Conservation (phyloP, 2,113 vertebrate genomes). For the Etia nguti region DNA sequence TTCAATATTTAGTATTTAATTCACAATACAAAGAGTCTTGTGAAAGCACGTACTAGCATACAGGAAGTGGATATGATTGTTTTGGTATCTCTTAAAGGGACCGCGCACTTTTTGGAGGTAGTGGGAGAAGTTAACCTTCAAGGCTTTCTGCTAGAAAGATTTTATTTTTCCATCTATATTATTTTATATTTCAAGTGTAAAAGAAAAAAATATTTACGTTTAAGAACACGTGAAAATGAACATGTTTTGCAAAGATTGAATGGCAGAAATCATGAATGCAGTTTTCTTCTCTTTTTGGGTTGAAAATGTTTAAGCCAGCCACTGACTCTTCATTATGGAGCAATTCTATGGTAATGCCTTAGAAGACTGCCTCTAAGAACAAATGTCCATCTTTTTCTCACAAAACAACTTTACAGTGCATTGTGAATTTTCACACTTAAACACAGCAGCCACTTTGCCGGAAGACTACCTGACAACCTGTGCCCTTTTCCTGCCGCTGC, state of each 20-base stretch:
- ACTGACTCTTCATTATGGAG: neutral
- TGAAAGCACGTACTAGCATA: neutral
- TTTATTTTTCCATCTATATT: neutral
- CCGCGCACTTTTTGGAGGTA: neutral
- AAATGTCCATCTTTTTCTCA: neutral
- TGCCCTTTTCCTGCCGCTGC: conserved; percentile 15
- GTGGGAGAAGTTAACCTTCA: neutral
- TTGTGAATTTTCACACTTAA: neutral
- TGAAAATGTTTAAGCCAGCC: neutral
- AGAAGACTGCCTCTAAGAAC: neutral
- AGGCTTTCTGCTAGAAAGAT: neutral
- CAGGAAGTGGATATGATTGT: conserved; percentile 20
- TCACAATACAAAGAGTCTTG: neutral
- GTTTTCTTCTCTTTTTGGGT: neutral
- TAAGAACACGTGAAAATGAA: neutral
- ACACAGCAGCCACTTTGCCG: neutral
- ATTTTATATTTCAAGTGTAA: neutral
- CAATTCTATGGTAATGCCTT: neutral
- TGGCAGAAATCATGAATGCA: neutral
- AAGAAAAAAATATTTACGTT: neutral
- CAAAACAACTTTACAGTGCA: neutral
- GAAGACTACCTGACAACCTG: neutral
- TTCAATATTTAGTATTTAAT: neutral
- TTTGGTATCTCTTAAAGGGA: conserved; percentile 56
- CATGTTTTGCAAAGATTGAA: neutral